Base-by-base conservation (phyloP, 2,797 vertebrate genomes). In the Danio albolineatus region DNA sequence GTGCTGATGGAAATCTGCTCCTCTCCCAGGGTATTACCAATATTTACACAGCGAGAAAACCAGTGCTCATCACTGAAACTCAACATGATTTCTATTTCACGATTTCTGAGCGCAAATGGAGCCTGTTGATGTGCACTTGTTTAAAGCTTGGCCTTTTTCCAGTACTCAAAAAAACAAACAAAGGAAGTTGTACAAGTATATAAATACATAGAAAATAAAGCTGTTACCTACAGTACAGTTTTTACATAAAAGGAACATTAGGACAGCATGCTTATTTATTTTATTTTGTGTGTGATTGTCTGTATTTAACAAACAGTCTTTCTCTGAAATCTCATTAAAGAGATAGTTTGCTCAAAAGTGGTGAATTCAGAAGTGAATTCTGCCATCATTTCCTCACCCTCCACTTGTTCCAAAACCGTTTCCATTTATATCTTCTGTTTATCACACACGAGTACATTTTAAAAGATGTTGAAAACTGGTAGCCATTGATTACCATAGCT, bases 1-100 rank as follows among this genome's bases (percentile, higher is more conserved):
- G 87, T 89, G 88, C 89, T 90, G 92, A 91, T 90, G 89, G 86
- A 92, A 92, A 93, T 92, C 89, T 88, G 73, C 88, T 88, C 76
- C 87, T 83, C 87, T 85, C 81, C 78, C 80, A 38, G 54, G 66
- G 49, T 46, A 60, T 61, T 61, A 64, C 61, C 16, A 81, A 17
- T 41, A 62, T 67, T 71, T 71, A 78, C 66, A 62, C 36, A 62
- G 57, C 10, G 4, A 43, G 62, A 66, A 21, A 69, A 67, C 39
- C 64, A 16, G 41, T 17, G 17, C 75, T 66, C 49, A 60, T 57
- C n/a, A 36, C 64, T 61, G 48, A 49, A 73, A 5, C 69, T 57
- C 38, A 46, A 67, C 17, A 62, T n/a, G 41, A 41, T 49, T 66
- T 80, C 44, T 51, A 65, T 73, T 57, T 36, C 70, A 73, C 1